phyloP scores from a whole-genome alignment of 2,113 vertebrate species.

The Catharus minimus region DNA sequence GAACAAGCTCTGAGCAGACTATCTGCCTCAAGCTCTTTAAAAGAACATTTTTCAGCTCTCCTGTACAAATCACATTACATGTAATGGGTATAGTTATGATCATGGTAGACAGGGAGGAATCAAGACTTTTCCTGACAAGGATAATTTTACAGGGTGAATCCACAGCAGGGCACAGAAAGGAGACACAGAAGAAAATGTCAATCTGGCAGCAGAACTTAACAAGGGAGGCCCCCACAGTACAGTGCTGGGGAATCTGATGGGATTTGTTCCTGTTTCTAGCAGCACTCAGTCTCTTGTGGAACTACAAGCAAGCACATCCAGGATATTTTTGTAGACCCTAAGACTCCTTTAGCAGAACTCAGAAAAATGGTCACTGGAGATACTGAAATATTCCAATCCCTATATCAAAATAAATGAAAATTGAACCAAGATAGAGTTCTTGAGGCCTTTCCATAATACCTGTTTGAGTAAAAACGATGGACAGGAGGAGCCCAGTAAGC shows the following conservation, averaged over 20 bases:
- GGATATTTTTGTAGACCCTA: neutral
- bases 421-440: neutral
- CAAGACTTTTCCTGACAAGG: neutral
- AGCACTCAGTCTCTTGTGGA: neutral
- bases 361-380: neutral
- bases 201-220: neutral
- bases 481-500: neutral
- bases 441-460: neutral
- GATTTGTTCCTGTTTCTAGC: neutral
- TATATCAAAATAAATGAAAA: neutral
- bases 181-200: neutral
- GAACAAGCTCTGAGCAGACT: neutral
- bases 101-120: neutral
- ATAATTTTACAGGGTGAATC: neutral
- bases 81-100: neutral
- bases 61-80: neutral
- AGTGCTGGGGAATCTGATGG: neutral
- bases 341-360: neutral
- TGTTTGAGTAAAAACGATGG: fast-evolving
- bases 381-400: neutral
- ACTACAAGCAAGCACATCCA: no score
- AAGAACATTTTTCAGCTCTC: neutral
- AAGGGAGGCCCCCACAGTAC: neutral
- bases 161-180: neutral
- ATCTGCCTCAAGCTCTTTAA: neutral